Evolutionary conservation across 2,797 vertebrate genomes (phyloP), one percentile per base, ranked within the genome.

Genomic region (Anabacerthia variegaticeps): DNA sequence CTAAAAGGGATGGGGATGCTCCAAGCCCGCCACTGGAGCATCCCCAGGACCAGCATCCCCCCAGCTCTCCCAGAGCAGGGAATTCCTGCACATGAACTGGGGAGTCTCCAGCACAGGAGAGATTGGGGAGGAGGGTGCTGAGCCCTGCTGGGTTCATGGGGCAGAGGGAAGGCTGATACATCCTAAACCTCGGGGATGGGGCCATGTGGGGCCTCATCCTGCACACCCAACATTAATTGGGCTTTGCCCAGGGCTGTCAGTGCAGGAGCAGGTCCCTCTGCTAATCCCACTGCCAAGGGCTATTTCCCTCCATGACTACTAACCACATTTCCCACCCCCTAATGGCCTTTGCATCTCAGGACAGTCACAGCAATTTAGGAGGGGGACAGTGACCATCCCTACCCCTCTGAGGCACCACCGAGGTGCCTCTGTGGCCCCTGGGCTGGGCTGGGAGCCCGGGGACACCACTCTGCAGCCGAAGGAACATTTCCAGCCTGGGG

Each of bases 71-170:
- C 14, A 8, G 22, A 11, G 8, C 32, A 30, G 72, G 51, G 58
- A 65, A 24, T 8, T 69, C 39, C 81, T 36, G n/a, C 34, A 1
- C 13, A 0, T 5, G 11, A 61, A 8, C 21, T 0, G 4, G 37
- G 48, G 13, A 3, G 32, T 37, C 39, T 2, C 26, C 55, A 12
- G 48, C 63, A 71, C 12, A 1, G 6, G 6, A 3, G 27, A 67
- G 43, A 3, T 0, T 0, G 4, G 10, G 20, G 6, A 49, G 39
- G 46, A 15, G 28, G 24, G 39, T 0, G 3, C 55, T 22, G 65
- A 76, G 24, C 23, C 32, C 37, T 0, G 0, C 12, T 0, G 26
- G 28, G 6, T 23, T 24, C 6, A 1, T 15, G 41, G 43, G 54
- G n/a, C 20, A 4, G 32, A 1, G 3, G 7, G 16, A 55, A 15